phyloP scores from a whole-genome alignment of 2,797 vertebrate genomes.

The Geotrypetes seraphini region DNA sequence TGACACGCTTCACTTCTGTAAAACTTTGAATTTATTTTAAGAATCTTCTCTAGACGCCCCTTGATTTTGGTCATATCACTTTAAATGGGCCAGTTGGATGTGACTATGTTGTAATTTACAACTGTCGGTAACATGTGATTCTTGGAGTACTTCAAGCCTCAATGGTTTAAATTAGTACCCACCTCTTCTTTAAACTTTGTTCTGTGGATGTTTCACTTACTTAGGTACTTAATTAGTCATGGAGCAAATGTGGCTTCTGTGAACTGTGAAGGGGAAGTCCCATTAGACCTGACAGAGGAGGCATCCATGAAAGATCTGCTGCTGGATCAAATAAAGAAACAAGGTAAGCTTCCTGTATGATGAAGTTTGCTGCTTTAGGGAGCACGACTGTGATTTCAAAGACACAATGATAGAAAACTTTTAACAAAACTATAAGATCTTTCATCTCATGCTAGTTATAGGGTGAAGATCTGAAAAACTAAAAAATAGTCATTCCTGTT shows the following conservation, averaged over 20 bases:
- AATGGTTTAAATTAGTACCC: background rate
- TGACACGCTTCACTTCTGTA: too few species aligned
- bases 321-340: slow-evolving; percentile 58
- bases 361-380: too few species aligned
- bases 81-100: too few species aligned
- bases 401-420: background rate
- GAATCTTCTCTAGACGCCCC: too few species aligned
- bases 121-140: too few species aligned
- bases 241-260: slow-evolving; percentile 57
- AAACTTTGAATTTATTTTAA: too few species aligned
- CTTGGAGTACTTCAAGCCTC: too few species aligned
- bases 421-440: background rate
- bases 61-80: too few species aligned
- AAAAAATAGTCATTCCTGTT: background rate
- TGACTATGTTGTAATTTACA: too few species aligned
- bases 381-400: background rate
- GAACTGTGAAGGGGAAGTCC: slow-evolving; percentile 60
- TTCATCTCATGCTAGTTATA: background rate
- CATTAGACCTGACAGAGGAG: slow-evolving; percentile 59
- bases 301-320: slow-evolving; percentile 62
- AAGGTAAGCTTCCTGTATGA: too few species aligned
- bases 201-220: background rate
- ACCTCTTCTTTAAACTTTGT: background rate
- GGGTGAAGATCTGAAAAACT: background rate
- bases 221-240: slow-evolving; percentile 52